These are phyloP conservation scores for Lithophane socia DNA, from an alignment of 2,888 invertebrate species.

Conservation along the genomic window DNA sequence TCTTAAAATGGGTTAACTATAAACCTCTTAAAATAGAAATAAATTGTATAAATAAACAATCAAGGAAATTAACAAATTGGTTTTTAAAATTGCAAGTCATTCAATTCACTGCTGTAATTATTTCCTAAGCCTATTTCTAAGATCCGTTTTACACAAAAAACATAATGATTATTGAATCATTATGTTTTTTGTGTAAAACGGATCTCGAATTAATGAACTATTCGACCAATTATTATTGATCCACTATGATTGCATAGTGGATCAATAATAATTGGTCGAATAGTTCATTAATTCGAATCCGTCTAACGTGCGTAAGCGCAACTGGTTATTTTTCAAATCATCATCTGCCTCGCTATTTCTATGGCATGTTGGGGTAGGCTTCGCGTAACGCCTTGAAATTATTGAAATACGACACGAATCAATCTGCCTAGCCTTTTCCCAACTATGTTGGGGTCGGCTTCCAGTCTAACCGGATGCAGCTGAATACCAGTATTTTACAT, in stretches of 20 bases:
- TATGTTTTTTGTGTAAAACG: too few relatives aligned
- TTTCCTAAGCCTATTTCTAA: neutral
- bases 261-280: neutral
- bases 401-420: too few relatives aligned
- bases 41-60: neutral
- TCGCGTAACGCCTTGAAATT: neutral
- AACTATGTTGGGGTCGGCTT: too few relatives aligned
- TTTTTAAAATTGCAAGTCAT: constrained; percentile 11
- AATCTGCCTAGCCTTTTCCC: too few relatives aligned
- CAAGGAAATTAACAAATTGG: neutral
- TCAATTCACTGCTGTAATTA: neutral
- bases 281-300: neutral
- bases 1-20: neutral
- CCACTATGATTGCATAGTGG: too few relatives aligned
- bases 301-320: neutral
- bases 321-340: neutral
- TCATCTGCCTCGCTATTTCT: neutral
- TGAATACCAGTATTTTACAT: too few relatives aligned
- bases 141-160: constrained; percentile 3
- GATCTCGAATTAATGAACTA: too few relatives aligned
- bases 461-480: too few relatives aligned
- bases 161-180: neutral
- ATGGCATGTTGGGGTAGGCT: neutral
- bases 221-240: too few relatives aligned
- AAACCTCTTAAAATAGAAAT: neutral